Evolutionary conservation across 2,113 vertebrate genomes (phyloP), one percentile per base, ranked within the genome.

Genomic region (Carollia perspicillata): DNA sequence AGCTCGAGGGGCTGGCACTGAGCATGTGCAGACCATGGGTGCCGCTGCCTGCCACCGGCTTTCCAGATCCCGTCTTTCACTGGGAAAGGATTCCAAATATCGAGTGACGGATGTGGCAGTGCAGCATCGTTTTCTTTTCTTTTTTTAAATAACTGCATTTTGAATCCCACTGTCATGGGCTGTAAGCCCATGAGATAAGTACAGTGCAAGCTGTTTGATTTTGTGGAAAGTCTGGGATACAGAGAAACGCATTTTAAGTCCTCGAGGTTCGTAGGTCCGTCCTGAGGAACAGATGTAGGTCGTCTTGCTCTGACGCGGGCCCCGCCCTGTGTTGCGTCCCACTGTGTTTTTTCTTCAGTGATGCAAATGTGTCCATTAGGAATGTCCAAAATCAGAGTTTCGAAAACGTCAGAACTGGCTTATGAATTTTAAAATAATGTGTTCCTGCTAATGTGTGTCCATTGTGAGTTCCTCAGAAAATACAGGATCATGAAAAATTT

Each of bases 1-100:
- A 23, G 53, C 10, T 35, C 5, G 4, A 1, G 18, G 3, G 2
- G 0, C 66, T 0, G 11, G 12, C 51, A 5, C 69, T 28, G 37
- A 26, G 69, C 9, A 4, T 1, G 5, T 3, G 9, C 58, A 2
- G 1, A 13, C 60, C 22, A 1, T 26, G 1, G 26, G 28, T 6
- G 60, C 79, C 20, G 6, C 12, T 6, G 0, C 78, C 74, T 44
- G 51, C 53, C 53, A 23, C 33, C n/a, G 0, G 10, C 16, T 35
- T 4, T 28, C 65, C 40, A 12, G 23, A 16, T 16, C 30, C 60
- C 72, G 2, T 33, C 53, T 20, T 60, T 35, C 26, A 1, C 69
- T 14, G 17, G 35, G 35, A 40, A 2, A 68, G 18, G n/a, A 20
- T 37, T 84, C 22, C 68, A 2, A 60, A 23, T 44, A 40, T 12